Evolutionary conservation across 2,888 invertebrate genomes (phyloP).

Genomic region (Diplolepis rosae): DNA sequence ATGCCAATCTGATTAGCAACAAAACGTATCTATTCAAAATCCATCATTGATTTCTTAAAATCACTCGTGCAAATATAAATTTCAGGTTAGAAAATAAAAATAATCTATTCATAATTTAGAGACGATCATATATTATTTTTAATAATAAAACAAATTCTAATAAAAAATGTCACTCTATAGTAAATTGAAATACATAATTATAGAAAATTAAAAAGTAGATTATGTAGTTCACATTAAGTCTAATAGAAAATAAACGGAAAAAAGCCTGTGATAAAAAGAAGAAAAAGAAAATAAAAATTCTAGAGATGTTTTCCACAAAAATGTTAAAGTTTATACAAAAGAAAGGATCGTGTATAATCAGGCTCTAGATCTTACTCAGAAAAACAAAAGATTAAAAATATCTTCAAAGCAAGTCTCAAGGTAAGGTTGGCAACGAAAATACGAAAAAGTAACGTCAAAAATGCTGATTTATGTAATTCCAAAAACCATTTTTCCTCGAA

Average conservation of each 20-base stretch:
- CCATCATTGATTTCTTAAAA: not conserved
- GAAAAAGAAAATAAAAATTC: no score
- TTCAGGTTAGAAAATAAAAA: not conserved
- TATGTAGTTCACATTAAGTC: no score
- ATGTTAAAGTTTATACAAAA: not conserved
- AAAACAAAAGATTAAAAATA: conserved; percentile 7
- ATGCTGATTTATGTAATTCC: not conserved
- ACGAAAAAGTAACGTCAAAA: not conserved
- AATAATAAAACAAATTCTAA: no score
- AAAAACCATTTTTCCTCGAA: not conserved
- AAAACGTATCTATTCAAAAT: not conserved
- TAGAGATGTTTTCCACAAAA: not conserved
- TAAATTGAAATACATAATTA: no score
- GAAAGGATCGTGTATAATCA: not conserved
- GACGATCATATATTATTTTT: no score
- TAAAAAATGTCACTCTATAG: no score
- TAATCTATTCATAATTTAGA: no score
- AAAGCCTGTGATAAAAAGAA: no score
- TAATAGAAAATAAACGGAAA: no score
- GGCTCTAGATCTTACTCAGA: not conserved
- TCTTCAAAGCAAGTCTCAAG: not conserved
- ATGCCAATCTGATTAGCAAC: not conserved
- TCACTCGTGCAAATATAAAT: not conserved
- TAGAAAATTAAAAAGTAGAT: no score
- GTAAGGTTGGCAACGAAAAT: not conserved